Base-by-base conservation (phyloP, 2,888 invertebrate species). In the Lycophotia porphyrea region DNA sequence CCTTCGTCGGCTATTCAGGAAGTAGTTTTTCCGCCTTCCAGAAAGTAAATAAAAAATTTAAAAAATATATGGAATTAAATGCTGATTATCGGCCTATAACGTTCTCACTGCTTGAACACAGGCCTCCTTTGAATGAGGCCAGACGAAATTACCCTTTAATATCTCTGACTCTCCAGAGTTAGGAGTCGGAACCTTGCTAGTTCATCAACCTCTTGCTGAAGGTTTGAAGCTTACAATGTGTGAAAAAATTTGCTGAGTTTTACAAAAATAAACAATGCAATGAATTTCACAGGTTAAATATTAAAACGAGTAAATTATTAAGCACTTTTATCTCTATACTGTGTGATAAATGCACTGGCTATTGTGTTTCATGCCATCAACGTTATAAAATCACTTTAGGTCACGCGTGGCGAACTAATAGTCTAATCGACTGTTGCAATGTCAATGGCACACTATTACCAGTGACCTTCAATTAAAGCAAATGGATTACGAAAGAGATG, bases 381-480 rank as follows among this genome's bases (percentile, higher is more conserved):
- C 64, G 58, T 75, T 86, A 78, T 49, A 64, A 58, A 78, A 86
- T 76, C 71, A 76, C 67, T 58, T 68, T 63, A 76, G 60, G 77
- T 81, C 83, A 80, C 69, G 72, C 80, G 67, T 76, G 80, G 34
- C 70, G 70, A 71, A 76, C 61, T 74, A 85, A 74, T 81, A 66
- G 66, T 36, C 24, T 24, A 67, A 85, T 79, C 75, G 66, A 36
- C 74, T 63, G 36, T 55, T 63, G 31, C 71, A 85, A 76, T 74
- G 86, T 82, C 83, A 84, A 79, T 82, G 83, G 74, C 83, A 71
- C 67, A 42, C 47, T n/a, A 58, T 69, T 69, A 52, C 24, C 44
- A 36, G 15, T 71, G 71, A 80, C 70, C 67, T 73, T 78, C 67
- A 55, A 42, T 75, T 64, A 42, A 42, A 80, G 39, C 1, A 71